These are phyloP conservation scores for Syrista parreyssii DNA, from an alignment of 2,888 invertebrate species.

Conservation along the genomic window DNA sequence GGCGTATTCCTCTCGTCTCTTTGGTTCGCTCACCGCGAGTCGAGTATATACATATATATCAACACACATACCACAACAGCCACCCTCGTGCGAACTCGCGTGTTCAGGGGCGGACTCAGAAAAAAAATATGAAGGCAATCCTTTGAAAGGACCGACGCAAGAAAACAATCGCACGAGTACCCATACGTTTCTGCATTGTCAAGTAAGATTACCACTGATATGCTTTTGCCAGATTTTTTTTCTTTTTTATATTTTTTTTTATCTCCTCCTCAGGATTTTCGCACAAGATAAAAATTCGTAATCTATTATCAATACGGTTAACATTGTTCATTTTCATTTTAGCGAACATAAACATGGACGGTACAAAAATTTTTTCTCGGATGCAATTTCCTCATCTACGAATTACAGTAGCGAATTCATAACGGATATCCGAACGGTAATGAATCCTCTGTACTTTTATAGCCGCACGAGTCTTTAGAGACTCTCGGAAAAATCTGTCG, in stretches of 20 bases:
- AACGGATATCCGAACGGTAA: background rate
- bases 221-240: background rate
- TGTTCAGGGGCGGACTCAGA: background rate
- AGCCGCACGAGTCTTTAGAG: background rate
- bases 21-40: background rate
- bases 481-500: background rate
- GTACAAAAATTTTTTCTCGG: background rate
- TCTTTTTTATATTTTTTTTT: background rate
- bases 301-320: background rate
- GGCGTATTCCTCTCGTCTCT: background rate
- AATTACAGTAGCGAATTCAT: background rate
- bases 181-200: conserved; percentile 1
- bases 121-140: conserved; percentile 5
- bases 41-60: background rate
- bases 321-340: background rate
- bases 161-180: conserved; percentile 4
- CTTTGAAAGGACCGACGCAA: background rate
- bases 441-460: background rate
- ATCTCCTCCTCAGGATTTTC: background rate
- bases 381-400: background rate
- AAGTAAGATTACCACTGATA: background rate
- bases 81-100: background rate
- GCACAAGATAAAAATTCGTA: background rate
- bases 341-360: background rate
- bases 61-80: background rate